phyloP scores from a whole-genome alignment of 2,888 invertebrate species.

The Cantharis lateralis region DNA sequence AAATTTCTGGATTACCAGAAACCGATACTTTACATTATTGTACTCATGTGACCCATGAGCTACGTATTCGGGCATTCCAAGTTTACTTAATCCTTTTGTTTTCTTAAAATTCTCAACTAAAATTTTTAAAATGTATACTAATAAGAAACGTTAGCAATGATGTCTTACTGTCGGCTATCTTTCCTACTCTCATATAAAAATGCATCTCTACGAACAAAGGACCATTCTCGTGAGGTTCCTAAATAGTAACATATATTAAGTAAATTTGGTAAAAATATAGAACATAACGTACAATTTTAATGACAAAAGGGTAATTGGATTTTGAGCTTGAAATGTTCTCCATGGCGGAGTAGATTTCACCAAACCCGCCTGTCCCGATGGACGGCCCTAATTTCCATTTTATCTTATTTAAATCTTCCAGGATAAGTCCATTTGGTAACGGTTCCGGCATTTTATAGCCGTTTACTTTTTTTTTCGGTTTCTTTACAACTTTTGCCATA shows the following conservation, averaged over 20 bases:
- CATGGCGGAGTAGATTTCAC: constrained; percentile 88
- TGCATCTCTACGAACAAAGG: constrained; percentile 94
- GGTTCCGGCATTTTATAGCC: constrained; percentile 70
- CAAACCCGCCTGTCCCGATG: constrained; percentile 92
- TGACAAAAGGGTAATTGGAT: constrained; percentile 68
- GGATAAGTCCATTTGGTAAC: constrained; percentile 74
- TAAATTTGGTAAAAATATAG: neutral
- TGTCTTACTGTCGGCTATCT: constrained; percentile 67
- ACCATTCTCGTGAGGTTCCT: constrained; percentile 92
- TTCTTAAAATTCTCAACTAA: constrained; percentile 74
- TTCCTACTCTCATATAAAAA: constrained; percentile 82
- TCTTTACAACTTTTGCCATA: constrained; percentile 34
- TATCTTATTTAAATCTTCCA: constrained; percentile 74
- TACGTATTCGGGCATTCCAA: constrained; percentile 86
- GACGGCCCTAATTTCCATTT: constrained; percentile 86
- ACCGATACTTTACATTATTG: constrained; percentile 81
- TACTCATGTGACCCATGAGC: constrained; percentile 83
- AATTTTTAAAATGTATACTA: constrained; percentile 42
- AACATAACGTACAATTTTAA: constrained; percentile 74
- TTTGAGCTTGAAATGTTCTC: constrained; percentile 59
- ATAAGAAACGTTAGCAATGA: neutral
- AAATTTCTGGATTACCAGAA: constrained; percentile 87
- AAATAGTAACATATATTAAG: constrained; percentile 34
- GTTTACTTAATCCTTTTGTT: constrained; percentile 66
- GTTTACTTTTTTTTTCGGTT: constrained; percentile 55